Evolutionary conservation across 2,113 vertebrate species (phyloP).

Genomic region (Maccullochella peelii): DNA sequence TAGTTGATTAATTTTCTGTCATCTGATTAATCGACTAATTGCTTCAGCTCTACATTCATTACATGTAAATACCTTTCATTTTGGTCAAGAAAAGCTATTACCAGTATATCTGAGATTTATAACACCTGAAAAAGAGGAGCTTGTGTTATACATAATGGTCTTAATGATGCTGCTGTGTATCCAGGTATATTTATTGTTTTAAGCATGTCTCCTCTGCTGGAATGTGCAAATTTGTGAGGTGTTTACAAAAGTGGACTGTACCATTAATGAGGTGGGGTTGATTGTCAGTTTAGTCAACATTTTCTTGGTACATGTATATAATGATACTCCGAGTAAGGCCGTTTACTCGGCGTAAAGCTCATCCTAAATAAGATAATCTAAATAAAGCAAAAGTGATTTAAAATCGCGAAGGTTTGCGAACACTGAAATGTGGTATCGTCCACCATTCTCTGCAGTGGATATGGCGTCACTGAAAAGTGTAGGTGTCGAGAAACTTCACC

Average conservation of each 20-base stretch:
- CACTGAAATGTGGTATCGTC: conserved; percentile 52
- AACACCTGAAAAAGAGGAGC: neutral
- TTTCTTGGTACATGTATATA: neutral
- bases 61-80: neutral
- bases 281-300: neutral
- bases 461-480: conserved; percentile 80
- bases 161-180: neutral
- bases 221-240: conserved; percentile 66
- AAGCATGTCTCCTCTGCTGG: conserved; percentile 41
- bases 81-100: neutral
- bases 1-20: too few species aligned
- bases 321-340: accelerated
- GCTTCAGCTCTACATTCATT: neutral
- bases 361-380: accelerated
- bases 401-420: neutral
- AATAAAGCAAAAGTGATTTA: neutral
- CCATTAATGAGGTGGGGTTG: conserved; percentile 44
- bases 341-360: neutral
- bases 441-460: conserved; percentile 73
- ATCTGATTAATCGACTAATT: neutral
- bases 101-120: neutral
- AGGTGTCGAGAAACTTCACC: conserved; percentile 83
- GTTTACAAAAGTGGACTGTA: conserved; percentile 76
- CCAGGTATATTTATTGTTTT: conserved; percentile 10
- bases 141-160: neutral